Percentiles rank a stretch among this genome's conserved stretches.
phyloP scores from a whole-genome alignment of 2,797 vertebrate species.

The Catostomus latipinnis region DNA sequence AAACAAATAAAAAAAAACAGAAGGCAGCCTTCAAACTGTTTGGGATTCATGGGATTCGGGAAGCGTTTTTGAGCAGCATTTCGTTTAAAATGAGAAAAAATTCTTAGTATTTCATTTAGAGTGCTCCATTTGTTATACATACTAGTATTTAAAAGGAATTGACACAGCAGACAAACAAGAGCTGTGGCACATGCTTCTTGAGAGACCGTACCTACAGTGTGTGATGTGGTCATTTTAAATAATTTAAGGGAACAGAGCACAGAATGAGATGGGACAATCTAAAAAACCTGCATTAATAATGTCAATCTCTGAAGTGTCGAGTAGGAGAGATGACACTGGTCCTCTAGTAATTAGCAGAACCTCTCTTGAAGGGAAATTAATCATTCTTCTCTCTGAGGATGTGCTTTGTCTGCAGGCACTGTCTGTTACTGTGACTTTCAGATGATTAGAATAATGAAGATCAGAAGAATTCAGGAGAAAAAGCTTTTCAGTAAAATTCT shows the following conservation, averaged over 20 bases:
- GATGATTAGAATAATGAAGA: slow-evolving; percentile 10
- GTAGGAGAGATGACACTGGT: neutral
- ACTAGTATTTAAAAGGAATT: neutral
- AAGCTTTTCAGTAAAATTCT: neutral
- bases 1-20: too few species aligned
- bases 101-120: too few species aligned
- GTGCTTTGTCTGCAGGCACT: slow-evolving; percentile 3
- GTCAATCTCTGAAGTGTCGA: slow-evolving; percentile 17
- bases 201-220: neutral
- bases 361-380: slow-evolving; percentile 18
- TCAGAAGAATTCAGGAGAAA: neutral
- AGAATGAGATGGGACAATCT: slow-evolving; percentile 14
- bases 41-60: neutral
- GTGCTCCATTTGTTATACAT: neutral
- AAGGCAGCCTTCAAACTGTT: neutral
- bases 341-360: slow-evolving; percentile 18
- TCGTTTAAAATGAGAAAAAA: too few species aligned
- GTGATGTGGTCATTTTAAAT: slow-evolving; percentile 5
- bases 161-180: neutral
- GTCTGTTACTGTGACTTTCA: neutral
- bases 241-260: neutral
- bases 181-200: neutral
- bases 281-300: slow-evolving; percentile 23
- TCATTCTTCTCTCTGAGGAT: neutral
- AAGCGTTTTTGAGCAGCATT: neutral